Evolutionary conservation across 2,797 vertebrate species (phyloP).

Genomic region (Acropternis orthonyx): DNA sequence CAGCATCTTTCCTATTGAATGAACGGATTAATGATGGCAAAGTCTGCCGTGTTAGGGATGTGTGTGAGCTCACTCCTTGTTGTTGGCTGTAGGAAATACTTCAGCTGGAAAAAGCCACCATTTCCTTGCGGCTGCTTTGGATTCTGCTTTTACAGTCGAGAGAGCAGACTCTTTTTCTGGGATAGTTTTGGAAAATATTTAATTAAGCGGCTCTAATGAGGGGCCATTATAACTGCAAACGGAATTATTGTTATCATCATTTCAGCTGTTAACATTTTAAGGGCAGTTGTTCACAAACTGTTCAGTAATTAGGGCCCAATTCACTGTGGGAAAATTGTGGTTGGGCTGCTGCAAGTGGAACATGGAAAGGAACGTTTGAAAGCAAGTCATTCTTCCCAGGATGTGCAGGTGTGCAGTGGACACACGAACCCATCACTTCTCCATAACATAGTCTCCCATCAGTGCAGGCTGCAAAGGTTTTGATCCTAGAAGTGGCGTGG

Average conservation of each 20-base stretch:
- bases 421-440: fast-evolving
- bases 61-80: neutral
- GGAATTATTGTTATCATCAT: conserved; percentile 61
- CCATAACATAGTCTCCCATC: fast-evolving
- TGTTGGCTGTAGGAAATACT: neutral
- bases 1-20: conserved; percentile 17
- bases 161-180: conserved; percentile 50
- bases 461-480: neutral
- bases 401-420: neutral
- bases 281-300: conserved; percentile 70
- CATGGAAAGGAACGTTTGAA: neutral
- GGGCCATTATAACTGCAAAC: conserved; percentile 63
- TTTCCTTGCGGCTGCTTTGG: conserved; percentile 57
- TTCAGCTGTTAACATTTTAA: conserved; percentile 73
- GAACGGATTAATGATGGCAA: conserved; percentile 4
- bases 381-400: neutral
- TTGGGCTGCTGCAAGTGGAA: neutral
- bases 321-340: conserved; percentile 46
- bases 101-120: conserved; percentile 26
- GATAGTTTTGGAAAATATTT: conserved; percentile 72
- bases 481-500: neutral
- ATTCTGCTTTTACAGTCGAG: conserved; percentile 41
- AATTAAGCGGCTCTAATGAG: conserved; percentile 74
- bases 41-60: neutral
- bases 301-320: conserved; percentile 69